Base-by-base conservation (phyloP, 1,140 invertebrate species). In the Sinonovacula constricta region DNA sequence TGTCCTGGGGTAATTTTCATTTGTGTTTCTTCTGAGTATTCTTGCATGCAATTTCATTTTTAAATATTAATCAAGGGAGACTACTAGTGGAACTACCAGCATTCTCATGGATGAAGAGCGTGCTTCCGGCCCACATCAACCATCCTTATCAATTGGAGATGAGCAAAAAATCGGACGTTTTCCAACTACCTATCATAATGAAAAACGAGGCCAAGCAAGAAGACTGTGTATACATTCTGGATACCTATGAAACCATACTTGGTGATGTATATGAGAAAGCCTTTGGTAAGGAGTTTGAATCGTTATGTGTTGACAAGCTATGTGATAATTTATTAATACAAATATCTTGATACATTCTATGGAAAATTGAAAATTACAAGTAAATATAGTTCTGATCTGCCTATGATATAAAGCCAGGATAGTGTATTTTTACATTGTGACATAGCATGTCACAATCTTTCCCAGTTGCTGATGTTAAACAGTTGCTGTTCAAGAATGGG, bases 131-230 rank as follows among this genome's bases (percentile, higher is more conserved):
- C 3, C 51, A 54, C 51, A 54, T 54, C 3, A 5, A 54, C 18
- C 51, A 54, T 15, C 51, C 51, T 22, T 54, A 4, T 15, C 51
- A 54, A 15, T 18, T 54, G 3, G 18, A 54, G 3, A 54, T 54
- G 51, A 54, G 51, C 53, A 18, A 56, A 56, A 18, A 26, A 26
- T 56, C n/a, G 5, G 18, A 56, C 26, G 53, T 56, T 18, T 56
- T 22, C 26, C 53, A 56, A 56, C 53, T 56, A 56, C 53, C 53
- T 22, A 56, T 7, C n/a, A 7, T 56, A 26, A 18, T 7, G n/a
- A 56, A 56, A 26, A 56, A 56, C 26, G 53, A 56, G 26, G 53
- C 53, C 53, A 56, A 56, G n/a, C 53, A 56, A 22, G 53, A n/a
- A 56, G 53, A 56, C 5, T 56, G 53, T n/a, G 5, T 56, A n/a